Base-by-base conservation (phyloP, 2,797 vertebrate genomes). In the Paratrypauchen microcephalus region DNA sequence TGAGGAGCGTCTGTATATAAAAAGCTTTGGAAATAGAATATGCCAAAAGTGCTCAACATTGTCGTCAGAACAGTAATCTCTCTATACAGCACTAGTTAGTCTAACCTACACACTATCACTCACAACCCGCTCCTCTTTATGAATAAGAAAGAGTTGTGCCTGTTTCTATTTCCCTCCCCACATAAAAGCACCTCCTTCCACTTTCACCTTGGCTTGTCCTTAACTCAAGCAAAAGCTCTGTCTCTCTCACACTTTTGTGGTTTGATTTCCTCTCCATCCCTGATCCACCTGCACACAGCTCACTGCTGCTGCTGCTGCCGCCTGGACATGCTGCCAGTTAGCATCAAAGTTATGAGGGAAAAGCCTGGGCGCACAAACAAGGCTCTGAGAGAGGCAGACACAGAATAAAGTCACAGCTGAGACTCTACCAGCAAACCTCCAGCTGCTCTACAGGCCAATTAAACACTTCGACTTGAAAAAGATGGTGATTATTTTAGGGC, bases 401-500 rank as follows among this genome's bases (percentile, higher is more conserved):
- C 82, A 86, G 89, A 90, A 90, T 86, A 88, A 88, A 90, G 89
- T 88, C 75, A 86, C 90, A 92, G 92, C 91, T 93, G 89, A 92
- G 88, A 81, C 88, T 87, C 89, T 88, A 91, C 80, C 85, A 89
- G 84, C 90, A 87, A 89, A 89, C 90, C 91, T 90, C 89, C 91
- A 92, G 91, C 91, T 92, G 91, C 91, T 91, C 87, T 84, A 87
- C 88, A 88, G 89, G 87, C 91, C 87, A 92, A 92, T 93, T 93
- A 93, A 91, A 90, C 89, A 91, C 91, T 93, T 91, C 87, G 88
- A 90, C 89, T 88, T 91, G 91, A 92, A 93, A 91, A 92, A 92
- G 88, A 91, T 90, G 89, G 87, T 91, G 91, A 92, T 91, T 92
- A 92, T 93, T 92, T 91, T 91, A 91, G 90, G 89, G 85, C 87